Percentiles rank a stretch among this genome's conserved stretches.
Evolutionary conservation across 2,113 vertebrate species (phyloP).

Genomic region (Microcebus jonahi): DNA sequence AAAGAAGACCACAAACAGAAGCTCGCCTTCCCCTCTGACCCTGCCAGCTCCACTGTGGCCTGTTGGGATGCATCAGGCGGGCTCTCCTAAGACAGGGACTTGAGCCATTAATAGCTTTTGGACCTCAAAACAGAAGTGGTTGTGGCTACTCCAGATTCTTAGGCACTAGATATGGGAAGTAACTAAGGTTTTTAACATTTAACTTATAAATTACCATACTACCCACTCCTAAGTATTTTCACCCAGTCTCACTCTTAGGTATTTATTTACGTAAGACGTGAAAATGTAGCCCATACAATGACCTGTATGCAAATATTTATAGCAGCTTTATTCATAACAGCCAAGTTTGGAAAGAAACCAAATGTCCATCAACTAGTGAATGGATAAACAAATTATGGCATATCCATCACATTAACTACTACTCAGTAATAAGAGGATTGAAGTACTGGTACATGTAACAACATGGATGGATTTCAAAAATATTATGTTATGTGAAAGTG

Average conservation of each 20-base stretch:
- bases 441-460: not conserved
- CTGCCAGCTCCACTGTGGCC: not conserved
- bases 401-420: not conserved
- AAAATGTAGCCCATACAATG: conserved; percentile 12
- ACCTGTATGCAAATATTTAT: conserved; percentile 12
- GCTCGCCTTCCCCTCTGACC: not conserved
- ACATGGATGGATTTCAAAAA: conserved; percentile 19
- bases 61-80: not conserved
- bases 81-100: not conserved
- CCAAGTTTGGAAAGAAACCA: not conserved
- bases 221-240: not conserved
- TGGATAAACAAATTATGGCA: conserved; percentile 34
- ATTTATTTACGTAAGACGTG: not conserved
- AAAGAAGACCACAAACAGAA: not conserved
- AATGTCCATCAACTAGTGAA: not conserved
- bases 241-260: not conserved
- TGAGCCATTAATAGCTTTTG: not conserved
- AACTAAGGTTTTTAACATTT: not conserved
- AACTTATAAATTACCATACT: not conserved
- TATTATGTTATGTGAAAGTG: not conserved
- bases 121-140: not conserved
- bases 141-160: not conserved
- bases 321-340: conserved; percentile 17
- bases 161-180: not conserved
- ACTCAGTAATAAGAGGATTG: conserved; percentile 12